Evolutionary conservation across 2,113 vertebrate genomes (phyloP).

Genomic region (Ptilorrhoa leucosticta): DNA sequence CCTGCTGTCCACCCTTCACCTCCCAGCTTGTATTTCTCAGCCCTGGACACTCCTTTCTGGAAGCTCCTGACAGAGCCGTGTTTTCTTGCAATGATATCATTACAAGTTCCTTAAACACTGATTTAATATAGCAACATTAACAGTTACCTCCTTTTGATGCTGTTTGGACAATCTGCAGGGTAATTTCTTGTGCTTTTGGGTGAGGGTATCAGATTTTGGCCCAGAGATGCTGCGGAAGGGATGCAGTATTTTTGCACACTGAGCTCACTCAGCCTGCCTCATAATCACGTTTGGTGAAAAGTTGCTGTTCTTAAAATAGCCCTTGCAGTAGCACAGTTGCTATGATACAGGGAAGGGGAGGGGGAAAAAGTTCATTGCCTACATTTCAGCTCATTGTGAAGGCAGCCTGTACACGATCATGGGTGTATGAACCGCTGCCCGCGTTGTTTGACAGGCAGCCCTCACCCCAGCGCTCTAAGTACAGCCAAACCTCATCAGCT

Average conservation of each 20-base stretch:
- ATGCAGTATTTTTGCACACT: conserved; percentile 48
- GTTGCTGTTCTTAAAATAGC: conserved; percentile 74
- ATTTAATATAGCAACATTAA: neutral
- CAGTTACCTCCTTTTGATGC: neutral
- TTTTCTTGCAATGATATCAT: neutral
- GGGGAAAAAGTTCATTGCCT: conserved; percentile 33
- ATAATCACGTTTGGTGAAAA: conserved; percentile 63
- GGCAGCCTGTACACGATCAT: conserved; percentile 32
- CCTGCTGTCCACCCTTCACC: neutral
- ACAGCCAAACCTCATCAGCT: neutral
- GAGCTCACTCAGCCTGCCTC: conserved; percentile 44
- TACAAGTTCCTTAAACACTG: neutral
- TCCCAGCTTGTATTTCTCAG: neutral
- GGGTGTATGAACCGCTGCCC: neutral
- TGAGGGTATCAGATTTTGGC: conserved; percentile 11
- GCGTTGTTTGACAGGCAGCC: neutral
- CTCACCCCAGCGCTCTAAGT: neutral
- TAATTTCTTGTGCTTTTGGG: neutral
- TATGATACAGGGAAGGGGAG: conserved; percentile 60
- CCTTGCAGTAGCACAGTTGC: conserved; percentile 64
- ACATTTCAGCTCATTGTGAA: conserved; percentile 24
- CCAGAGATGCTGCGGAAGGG: conserved; percentile 25
- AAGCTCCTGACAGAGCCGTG: neutral
- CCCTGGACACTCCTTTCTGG: neutral
- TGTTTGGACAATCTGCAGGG: neutral